Evolutionary conservation across 2,888 invertebrate species (phyloP), one percentile per base, ranked within the genome.

Genomic region (Tenthredo mesomela): DNA sequence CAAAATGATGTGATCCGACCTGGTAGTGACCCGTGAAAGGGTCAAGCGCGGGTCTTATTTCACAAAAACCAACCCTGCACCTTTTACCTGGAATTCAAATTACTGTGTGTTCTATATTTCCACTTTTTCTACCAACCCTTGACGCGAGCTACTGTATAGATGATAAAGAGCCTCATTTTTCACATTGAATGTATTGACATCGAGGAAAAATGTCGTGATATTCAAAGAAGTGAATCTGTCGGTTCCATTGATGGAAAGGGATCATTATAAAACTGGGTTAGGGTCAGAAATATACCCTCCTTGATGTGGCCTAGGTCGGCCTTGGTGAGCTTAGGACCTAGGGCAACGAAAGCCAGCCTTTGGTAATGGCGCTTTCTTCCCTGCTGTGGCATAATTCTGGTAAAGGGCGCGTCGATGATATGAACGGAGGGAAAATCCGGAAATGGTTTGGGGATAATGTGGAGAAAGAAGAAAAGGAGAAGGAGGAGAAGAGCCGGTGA

Each of bases 281-380:
- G 29, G 77, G 77, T 54, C 18, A 21, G 29, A 18, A 7, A 29
- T 54, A 77, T 29, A 33, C 54, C 15, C 29, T 54, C 54, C 33
- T 54, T 50, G 29, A 77, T 77, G 50, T 50, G 54, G 73, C 12
- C 73, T 73, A 40, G 73, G 25, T 77, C 77, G 77, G 54, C 77
- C 50, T 77, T 33, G 50, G 29, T 73, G 25, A 21, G 77, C 77
- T 50, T 77, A 77, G 77, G 77, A 77, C 77, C 77, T 77, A 77
- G 77, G 77, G 77, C 77, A 50, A 77, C 77, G n/a, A 40, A 43
- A 40, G 10, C 25, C 25, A 25, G 73, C 47, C 73, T 12, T 43
- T 4, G 5, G 15, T 73, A 73, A 73, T 40, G 43, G 77, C 29
- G 54, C 4, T 54, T 54, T 77, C 7, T 54, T 77, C 33, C 25